Conservation (phyloP, 1,140 invertebrate genomes). For the Teleopsis dalmanni region DNA sequence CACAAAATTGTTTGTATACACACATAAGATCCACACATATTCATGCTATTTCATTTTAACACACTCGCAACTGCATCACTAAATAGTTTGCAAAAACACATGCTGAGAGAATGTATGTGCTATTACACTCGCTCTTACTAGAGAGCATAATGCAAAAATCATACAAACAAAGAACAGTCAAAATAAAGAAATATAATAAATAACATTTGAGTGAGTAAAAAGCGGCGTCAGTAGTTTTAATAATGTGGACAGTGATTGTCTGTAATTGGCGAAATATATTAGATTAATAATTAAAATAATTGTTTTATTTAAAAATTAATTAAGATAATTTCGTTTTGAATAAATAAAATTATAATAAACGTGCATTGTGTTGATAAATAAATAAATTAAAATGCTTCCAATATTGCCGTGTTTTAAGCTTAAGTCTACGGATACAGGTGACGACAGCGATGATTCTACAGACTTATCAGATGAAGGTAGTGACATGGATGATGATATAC, state of each 20-base stretch:
- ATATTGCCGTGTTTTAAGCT: no score
- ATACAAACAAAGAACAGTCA: slow-evolving; percentile 6
- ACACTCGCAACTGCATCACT: not conserved
- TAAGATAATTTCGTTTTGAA: slow-evolving; percentile 6
- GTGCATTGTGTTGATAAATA: not conserved
- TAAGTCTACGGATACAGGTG: no score
- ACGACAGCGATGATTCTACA: not conserved
- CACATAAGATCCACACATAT: not conserved
- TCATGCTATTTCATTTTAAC: not conserved
- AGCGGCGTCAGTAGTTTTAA: slow-evolving; percentile 41
- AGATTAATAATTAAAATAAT: not conserved
- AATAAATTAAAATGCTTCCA: no score
- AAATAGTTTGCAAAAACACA: not conserved
- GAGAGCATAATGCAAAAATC: slow-evolving; percentile 9
- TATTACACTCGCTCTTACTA: slow-evolving; percentile 9
- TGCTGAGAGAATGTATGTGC: no score
- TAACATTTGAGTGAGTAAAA: slow-evolving; percentile 14
- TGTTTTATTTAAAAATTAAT: not conserved
- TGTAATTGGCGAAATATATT: not conserved
- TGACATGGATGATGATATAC: slow-evolving; percentile 23
- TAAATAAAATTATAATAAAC: not conserved
- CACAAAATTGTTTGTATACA: no score
- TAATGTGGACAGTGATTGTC: slow-evolving; percentile 6
- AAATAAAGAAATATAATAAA: no score
- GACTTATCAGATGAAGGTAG: slow-evolving; percentile 24